Conservation (phyloP, 92 coral and sea anemone species). For the Palythoa caribaeorum region DNA sequence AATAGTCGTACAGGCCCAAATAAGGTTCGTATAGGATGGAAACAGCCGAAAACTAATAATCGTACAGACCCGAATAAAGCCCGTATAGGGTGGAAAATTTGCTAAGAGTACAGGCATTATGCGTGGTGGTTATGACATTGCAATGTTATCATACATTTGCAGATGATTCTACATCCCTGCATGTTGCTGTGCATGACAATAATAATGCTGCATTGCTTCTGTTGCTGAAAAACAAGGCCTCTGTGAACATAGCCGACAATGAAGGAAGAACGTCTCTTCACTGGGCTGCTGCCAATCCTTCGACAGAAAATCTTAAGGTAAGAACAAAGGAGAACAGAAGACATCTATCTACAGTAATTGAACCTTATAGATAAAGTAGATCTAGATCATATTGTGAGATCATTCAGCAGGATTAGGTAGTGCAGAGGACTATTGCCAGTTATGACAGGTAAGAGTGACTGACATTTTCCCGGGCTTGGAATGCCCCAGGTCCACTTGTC, state of each 20-base stretch:
- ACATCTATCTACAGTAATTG: too few relatives aligned
- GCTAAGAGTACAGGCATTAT: too few relatives aligned
- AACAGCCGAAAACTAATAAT: too few relatives aligned
- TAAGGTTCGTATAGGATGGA: too few relatives aligned
- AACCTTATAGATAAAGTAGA: not conserved
- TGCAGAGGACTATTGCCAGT: too few relatives aligned
- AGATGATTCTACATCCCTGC: slow-evolving; percentile 90
- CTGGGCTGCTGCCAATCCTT: slow-evolving; percentile 91
- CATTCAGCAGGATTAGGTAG: not conserved
- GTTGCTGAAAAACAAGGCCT: slow-evolving; percentile 81
- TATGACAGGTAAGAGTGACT: too few relatives aligned
- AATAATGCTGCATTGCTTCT: slow-evolving; percentile 69
- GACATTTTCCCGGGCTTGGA: too few relatives aligned
- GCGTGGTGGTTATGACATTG: too few relatives aligned
- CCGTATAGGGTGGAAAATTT: too few relatives aligned
- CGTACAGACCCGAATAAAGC: too few relatives aligned
- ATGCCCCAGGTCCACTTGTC: too few relatives aligned
- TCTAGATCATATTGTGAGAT: not conserved
- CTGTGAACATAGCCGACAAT: slow-evolving; percentile 76
- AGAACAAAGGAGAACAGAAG: not conserved
- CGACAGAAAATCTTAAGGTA: slow-evolving; percentile 87
- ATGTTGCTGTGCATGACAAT: slow-evolving; percentile 82
- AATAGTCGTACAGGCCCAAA: too few relatives aligned
- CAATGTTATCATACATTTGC: not conserved
- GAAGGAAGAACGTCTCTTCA: slow-evolving; percentile 91